Base-by-base conservation (phyloP, 2,113 vertebrate genomes). In the Hippopotamus amphibius region DNA sequence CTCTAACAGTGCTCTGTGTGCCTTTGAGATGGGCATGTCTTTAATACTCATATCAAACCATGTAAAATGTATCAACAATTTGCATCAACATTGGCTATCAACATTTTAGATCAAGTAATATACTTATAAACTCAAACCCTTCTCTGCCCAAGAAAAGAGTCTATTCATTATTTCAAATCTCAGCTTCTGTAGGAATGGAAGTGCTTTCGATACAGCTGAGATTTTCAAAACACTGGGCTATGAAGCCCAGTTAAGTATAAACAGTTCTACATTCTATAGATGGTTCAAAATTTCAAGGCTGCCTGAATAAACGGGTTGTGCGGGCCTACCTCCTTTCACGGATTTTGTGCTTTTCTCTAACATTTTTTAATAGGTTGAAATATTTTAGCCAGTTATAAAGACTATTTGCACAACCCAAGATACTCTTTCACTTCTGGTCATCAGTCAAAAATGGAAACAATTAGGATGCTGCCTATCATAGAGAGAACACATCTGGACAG, bases 141-240 rank as follows among this genome's bases (percentile, higher is more conserved):
- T 92, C 30, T 92, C 17, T 95, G 33, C 43, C 46, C 6, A 30
- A 76, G 61, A 88, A 82, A 63, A 65, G 6, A 81, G 7, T 15
- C n/a, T 79, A 24, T 66, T 77, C 33, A 82, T 26, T 41, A 90
- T 86, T 90, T 93, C 68, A 89, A 10, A 86, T 59, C n/a, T 81
- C 11, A 88, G 82, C n/a, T 90, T 90, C 59, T 65, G 7, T 59
- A 82, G 37, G 22, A 90, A 79, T 6, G 95, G 66, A 85, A 96
- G 65, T 30, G 50, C 48, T 96, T 95, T 86, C 85, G 72, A 88
- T 22, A 50, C 86, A 59, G 17, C 68, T 95, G 28, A 88, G 41
- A 86, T 85, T 94, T 87, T 92, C 41, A 84, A 92, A 96, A 94
- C 37, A 37, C 37, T 37, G 37, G 37, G 37, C 41, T 92, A 7